Conservation (phyloP, 2,113 vertebrate species). For the Aviceda subcristata region DNA sequence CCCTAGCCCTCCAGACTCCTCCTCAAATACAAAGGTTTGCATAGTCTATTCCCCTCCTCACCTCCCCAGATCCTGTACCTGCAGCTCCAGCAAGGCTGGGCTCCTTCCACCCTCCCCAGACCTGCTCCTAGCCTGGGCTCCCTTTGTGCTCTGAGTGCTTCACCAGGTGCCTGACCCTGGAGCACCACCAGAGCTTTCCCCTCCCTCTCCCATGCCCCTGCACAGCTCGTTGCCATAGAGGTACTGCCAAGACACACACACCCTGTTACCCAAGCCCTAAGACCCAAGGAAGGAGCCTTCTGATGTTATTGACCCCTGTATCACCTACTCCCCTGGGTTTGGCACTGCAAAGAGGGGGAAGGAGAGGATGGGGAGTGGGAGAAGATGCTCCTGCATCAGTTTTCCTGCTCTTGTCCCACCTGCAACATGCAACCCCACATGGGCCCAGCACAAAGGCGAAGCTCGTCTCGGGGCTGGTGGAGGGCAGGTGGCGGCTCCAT, state of each 20-base stretch:
- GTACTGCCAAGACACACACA: rapidly evolving
- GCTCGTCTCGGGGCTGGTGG: not conserved
- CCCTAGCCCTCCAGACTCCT: not conserved
- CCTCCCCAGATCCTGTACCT: not conserved
- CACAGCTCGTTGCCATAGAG: not conserved
- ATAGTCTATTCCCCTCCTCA: not conserved
- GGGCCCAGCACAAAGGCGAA: not conserved
- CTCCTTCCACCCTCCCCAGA: not conserved
- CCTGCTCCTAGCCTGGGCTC: not conserved
- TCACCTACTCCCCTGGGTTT: not conserved
- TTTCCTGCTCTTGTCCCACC: not conserved
- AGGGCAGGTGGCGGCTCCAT: not conserved
- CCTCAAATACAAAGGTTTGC: not conserved
- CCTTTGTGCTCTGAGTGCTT: not conserved
- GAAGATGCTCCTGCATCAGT: not conserved
- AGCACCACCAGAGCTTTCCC: not conserved
- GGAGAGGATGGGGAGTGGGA: not conserved
- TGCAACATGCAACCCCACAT: rapidly evolving
- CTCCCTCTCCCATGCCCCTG: not conserved
- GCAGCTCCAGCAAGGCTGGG: not conserved
- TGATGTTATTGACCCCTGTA: rapidly evolving
- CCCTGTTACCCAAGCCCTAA: not conserved
- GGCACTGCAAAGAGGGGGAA: not conserved
- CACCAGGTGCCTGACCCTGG: not conserved
- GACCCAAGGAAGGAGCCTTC: not conserved